A percentile compares a stretch with the other conserved stretches of the same genome.
These are phyloP conservation scores for Mycalesis mineus DNA, from an alignment of 2,888 invertebrate genomes.

Conservation along the genomic window DNA sequence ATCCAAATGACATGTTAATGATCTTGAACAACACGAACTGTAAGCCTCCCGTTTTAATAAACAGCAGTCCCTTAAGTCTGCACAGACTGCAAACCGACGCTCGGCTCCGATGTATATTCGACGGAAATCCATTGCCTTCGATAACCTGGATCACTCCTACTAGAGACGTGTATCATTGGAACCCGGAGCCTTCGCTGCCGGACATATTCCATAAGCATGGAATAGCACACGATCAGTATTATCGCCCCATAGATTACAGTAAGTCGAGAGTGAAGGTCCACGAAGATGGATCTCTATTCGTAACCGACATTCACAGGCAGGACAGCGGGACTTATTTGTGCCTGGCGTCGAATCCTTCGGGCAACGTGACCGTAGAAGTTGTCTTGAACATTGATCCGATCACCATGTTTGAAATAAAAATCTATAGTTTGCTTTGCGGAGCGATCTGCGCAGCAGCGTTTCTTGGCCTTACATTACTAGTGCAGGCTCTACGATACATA, in stretches of 20 bases:
- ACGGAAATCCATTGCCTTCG: slow-evolving; percentile 87
- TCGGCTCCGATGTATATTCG: slow-evolving; percentile 85
- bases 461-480: slow-evolving; percentile 86
- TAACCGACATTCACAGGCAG: slow-evolving; percentile 83
- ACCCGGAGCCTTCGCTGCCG: slow-evolving; percentile 82
- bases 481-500: slow-evolving; percentile 85
- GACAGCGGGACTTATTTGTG: slow-evolving; percentile 93
- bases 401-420: slow-evolving; percentile 89
- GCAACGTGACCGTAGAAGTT: slow-evolving; percentile 86
- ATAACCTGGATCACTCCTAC: slow-evolving; percentile 92
- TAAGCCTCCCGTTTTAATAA: slow-evolving; percentile 79
- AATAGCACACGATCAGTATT: slow-evolving; percentile 75
- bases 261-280: slow-evolving; percentile 81
- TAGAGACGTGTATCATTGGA: slow-evolving; percentile 85
- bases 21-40: slow-evolving; percentile 86
- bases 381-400: slow-evolving; percentile 90
- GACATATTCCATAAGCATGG: slow-evolving; percentile 84
- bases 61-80: slow-evolving; percentile 80
- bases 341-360: slow-evolving; percentile 89
- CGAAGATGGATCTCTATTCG: slow-evolving; percentile 87
- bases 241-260: slow-evolving; percentile 64
- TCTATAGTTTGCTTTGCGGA: slow-evolving; percentile 90
- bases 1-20: slow-evolving; percentile 83
- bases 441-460: slow-evolving; percentile 87
- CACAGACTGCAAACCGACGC: slow-evolving; percentile 83